phyloP scores from a whole-genome alignment of 2,797 vertebrate genomes.

The Takifugu ocellatus region DNA sequence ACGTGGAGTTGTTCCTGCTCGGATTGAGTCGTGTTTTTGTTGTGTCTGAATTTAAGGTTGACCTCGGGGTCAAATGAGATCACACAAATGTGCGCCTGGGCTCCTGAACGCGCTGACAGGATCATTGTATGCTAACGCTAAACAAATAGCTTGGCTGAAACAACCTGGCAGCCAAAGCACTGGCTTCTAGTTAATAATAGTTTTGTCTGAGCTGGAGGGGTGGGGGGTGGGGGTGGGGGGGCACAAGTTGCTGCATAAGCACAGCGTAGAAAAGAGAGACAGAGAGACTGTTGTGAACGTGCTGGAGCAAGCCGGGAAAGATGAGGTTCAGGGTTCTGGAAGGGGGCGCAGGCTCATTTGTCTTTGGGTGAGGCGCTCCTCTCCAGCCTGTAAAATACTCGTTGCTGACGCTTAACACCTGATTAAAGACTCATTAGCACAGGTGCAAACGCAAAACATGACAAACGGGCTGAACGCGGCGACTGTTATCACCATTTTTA shows the following conservation, averaged over 20 bases:
- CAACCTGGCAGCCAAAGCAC: conserved; percentile 47
- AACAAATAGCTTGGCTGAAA: conserved; percentile 54
- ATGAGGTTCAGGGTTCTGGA: conserved; percentile 42
- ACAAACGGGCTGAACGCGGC: neutral
- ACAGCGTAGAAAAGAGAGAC: conserved; percentile 33
- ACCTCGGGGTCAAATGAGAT: conserved; percentile 19
- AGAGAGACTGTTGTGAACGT: conserved; percentile 38
- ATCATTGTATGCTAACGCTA: conserved; percentile 58
- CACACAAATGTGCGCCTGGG: conserved; percentile 38
- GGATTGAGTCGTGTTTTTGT: conserved; percentile 23
- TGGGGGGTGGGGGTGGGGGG: neutral
- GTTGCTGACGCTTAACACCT: conserved; percentile 19
- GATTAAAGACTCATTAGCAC: conserved; percentile 2
- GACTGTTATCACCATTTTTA: neutral
- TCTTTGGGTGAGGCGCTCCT: conserved; percentile 50
- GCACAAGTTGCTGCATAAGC: conserved; percentile 57
- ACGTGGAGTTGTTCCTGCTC: conserved; percentile 24
- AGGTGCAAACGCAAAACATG: neutral
- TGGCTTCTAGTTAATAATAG: conserved; percentile 54
- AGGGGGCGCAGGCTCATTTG: conserved; percentile 41
- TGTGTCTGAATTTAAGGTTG: conserved; percentile 38
- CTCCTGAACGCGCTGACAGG: conserved; percentile 49
- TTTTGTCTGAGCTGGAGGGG: conserved; percentile 41
- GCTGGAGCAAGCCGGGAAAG: conserved; percentile 41
- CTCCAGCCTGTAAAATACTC: conserved; percentile 33